Base-by-base conservation (phyloP, 2,888 invertebrate species). In the Monoplex corrugatus region DNA sequence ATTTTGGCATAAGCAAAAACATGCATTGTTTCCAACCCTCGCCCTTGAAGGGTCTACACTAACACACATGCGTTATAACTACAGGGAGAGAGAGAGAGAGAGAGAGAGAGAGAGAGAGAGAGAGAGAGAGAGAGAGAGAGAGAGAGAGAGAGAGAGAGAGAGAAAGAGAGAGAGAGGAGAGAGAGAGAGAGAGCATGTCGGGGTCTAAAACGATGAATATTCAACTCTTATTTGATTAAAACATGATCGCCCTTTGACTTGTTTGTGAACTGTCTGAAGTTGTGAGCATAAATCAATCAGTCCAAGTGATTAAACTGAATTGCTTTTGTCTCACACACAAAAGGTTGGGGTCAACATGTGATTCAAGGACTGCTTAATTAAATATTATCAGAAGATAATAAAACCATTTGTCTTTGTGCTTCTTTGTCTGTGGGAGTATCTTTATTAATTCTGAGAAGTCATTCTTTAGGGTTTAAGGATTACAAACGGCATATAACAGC, bases 61-160 rank as follows among this genome's bases (percentile, higher is more conserved):
- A 6, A 75, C 35, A n/a, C 35, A 75, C 35, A 75, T 10, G 28
- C 35, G 8, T 16, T 28, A 6, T 28, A 75, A 8, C 6, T 28
- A 35, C 35, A 32, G 82, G 35, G 43, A 40, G 28, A 40, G 43
- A 40, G 43, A 40, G 28, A n/a, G 40, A 16, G 43, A 19, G 82
- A 43, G 40, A 35, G 43, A 23, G 82, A 10, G 43, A 16, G 23
- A 82, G 82, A 43, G 82, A 82, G 40, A 82, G 84, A 84, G 84
- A 84, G 84, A 45, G 45, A 50, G 50, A 84, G 84, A 84, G 84
- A 84, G 84, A 84, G 84, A 84, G 84, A 45, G 84, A 84, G 84
- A 84, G 84, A 84, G 84, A 84, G 84, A 84, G 45, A 57, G 57
- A 85, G 28, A 85, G 85, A 85, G 85, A 85, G 57, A 87, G 45